phyloP scores from a whole-genome alignment of 2,113 vertebrate species.

The Triplophysa rosa region DNA sequence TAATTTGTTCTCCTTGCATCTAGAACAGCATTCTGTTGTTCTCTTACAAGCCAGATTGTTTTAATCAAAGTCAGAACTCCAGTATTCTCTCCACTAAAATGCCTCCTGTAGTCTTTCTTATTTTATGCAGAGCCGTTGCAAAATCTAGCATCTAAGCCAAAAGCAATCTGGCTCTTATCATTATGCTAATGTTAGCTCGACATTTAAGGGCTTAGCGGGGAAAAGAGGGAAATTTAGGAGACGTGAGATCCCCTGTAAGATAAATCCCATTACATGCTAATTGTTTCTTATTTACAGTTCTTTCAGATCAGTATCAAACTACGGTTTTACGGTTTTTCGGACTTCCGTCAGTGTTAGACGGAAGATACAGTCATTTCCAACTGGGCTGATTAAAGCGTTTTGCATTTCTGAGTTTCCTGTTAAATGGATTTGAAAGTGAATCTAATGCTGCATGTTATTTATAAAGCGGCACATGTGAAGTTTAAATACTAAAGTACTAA shows the following conservation, averaged over 20 bases:
- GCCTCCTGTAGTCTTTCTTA: background rate
- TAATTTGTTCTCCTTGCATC: background rate
- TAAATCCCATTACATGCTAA: slow-evolving; percentile 74
- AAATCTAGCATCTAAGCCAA: slow-evolving; percentile 47
- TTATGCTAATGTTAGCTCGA: slow-evolving; percentile 58
- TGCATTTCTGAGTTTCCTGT: slow-evolving; percentile 63
- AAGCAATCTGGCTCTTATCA: slow-evolving; percentile 58
- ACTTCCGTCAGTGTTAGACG: slow-evolving; percentile 20
- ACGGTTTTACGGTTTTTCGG: too few species aligned
- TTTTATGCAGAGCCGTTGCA: slow-evolving; percentile 52
- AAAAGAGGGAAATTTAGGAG: slow-evolving; percentile 49
- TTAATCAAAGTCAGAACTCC: slow-evolving; percentile 21
- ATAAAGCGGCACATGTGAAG: background rate
- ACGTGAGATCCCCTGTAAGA: slow-evolving; percentile 62
- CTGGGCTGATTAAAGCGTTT: slow-evolving; percentile 65
- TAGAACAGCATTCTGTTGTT: slow-evolving; percentile 21
- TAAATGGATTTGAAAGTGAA: background rate
- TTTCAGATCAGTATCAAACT: slow-evolving; percentile 65
- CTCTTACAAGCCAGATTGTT: slow-evolving; percentile 24
- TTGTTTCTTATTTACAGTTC: slow-evolving; percentile 64
- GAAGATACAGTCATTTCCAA: slow-evolving; percentile 50
- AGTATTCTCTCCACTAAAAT: background rate
- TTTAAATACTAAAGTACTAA: too few species aligned
- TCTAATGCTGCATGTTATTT: background rate
- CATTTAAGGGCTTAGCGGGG: slow-evolving; percentile 40